phyloP scores from a whole-genome alignment of 2,113 vertebrate species.

The Rhagologus leucostigma region DNA sequence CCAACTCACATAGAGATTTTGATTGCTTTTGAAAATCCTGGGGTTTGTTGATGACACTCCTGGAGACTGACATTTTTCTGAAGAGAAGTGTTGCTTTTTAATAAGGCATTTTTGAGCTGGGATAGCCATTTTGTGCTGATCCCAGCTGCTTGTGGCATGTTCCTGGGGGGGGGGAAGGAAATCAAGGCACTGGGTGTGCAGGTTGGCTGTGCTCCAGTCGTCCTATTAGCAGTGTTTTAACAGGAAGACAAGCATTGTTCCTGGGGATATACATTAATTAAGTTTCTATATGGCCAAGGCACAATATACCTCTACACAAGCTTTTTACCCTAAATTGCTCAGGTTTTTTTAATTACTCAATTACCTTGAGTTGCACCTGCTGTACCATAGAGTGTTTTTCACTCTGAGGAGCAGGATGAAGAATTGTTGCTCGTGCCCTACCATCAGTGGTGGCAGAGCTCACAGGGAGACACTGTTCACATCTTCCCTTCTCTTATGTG shows the following conservation, averaged over 20 bases:
- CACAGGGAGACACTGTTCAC: not conserved
- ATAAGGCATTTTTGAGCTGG: not conserved
- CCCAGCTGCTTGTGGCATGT: not conserved
- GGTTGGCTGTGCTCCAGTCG: not conserved
- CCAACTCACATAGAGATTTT: not conserved
- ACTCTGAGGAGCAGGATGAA: not conserved
- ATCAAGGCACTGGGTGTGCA: not conserved
- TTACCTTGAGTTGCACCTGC: not conserved
- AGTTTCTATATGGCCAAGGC: not conserved
- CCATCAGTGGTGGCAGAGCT: not conserved
- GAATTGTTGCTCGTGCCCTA: not conserved
- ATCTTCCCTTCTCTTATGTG: not conserved
- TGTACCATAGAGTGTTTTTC: not conserved
- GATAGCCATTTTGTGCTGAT: not conserved
- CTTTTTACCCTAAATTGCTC: not conserved
- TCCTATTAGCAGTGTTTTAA: constrained; percentile 14
- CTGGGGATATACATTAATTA: constrained; percentile 29
- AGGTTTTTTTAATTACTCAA: not conserved
- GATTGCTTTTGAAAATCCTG: not conserved
- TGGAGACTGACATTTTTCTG: not conserved
- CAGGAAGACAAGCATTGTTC: not conserved
- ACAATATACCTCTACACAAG: not conserved
- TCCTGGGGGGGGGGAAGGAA: not conserved
- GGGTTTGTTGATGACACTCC: not conserved
- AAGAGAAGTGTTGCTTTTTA: not conserved